Evolutionary conservation across 2,113 vertebrate species (phyloP).

Genomic region (Anas platyrhynchos): DNA sequence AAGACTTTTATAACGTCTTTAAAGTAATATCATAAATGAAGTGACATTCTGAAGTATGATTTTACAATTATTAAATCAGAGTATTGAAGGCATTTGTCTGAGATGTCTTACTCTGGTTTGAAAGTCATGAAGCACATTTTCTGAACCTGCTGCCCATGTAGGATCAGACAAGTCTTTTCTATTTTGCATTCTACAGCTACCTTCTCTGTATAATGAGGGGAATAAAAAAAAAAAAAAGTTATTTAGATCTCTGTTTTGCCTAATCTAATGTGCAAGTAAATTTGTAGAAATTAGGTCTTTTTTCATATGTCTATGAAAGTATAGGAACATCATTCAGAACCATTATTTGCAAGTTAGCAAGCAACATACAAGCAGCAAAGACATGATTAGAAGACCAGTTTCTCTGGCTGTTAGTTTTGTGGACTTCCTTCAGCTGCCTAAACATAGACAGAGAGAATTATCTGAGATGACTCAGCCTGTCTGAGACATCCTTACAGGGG

Average conservation of each 20-base stretch:
- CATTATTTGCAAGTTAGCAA: background rate
- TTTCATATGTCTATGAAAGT: background rate
- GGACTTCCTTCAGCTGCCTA: background rate
- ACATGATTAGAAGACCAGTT: background rate
- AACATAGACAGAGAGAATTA: background rate
- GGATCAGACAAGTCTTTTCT: background rate
- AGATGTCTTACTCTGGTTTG: background rate
- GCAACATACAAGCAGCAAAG: background rate
- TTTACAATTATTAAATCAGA: background rate
- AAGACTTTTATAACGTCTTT: background rate
- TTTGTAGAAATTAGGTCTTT: background rate
- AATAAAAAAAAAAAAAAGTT: background rate
- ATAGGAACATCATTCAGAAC: background rate
- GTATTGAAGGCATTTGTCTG: background rate
- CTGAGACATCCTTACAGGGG: background rate
- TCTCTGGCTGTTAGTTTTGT: background rate
- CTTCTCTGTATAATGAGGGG: background rate
- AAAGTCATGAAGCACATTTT: background rate
- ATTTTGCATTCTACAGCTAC: background rate
- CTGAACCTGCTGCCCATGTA: background rate
- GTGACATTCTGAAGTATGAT: background rate
- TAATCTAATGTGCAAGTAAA: background rate
- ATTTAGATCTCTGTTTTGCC: background rate
- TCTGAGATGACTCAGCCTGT: background rate
- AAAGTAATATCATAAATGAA: background rate